Conservation (phyloP, 2,797 vertebrate genomes). For the Hozukius guyotensis region DNA sequence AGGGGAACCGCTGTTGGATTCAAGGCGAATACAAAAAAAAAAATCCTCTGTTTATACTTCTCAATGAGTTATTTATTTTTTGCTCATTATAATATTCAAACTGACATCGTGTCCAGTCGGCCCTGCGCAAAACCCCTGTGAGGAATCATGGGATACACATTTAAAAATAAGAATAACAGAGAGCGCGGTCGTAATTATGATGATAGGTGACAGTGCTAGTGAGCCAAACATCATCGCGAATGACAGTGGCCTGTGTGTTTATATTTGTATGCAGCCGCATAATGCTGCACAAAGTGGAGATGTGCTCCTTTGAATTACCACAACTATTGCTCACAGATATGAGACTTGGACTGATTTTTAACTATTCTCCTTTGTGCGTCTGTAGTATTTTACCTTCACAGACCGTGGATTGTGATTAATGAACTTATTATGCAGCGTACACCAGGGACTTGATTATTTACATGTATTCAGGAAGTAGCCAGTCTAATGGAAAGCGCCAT, state of each 20-base stretch:
- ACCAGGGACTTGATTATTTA: constrained; percentile 70
- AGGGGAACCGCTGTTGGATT: constrained; percentile 67
- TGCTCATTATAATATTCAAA: constrained; percentile 84
- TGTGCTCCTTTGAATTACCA: constrained; percentile 70
- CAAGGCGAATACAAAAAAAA: constrained; percentile 69
- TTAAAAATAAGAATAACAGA: constrained; percentile 75
- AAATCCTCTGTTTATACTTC: constrained; percentile 72
- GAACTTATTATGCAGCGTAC: constrained; percentile 59
- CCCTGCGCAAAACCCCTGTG: constrained; percentile 69
- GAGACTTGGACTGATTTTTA: constrained; percentile 53
- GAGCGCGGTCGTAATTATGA: constrained; percentile 70
- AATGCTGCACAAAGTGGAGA: constrained; percentile 61
- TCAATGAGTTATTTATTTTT: constrained; percentile 78
- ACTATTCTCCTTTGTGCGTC: constrained; percentile 46
- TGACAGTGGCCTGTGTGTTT: constrained; percentile 76
- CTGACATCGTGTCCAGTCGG: constrained; percentile 81
- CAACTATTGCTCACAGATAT: constrained; percentile 61
- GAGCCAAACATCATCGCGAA: constrained; percentile 74
- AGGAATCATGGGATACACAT: constrained; percentile 76
- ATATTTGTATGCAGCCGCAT: constrained; percentile 52
- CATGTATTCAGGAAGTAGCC: constrained; percentile 62
- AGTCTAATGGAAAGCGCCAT: constrained; percentile 59
- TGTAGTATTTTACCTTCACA: constrained; percentile 44
- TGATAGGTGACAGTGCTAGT: constrained; percentile 79
- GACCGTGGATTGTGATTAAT: constrained; percentile 69